Percentiles rank a stretch among this genome's conserved stretches.
These are phyloP conservation scores for Vollenhovia emeryi DNA, from an alignment of 1,140 invertebrate species.

Conservation along the genomic window DNA sequence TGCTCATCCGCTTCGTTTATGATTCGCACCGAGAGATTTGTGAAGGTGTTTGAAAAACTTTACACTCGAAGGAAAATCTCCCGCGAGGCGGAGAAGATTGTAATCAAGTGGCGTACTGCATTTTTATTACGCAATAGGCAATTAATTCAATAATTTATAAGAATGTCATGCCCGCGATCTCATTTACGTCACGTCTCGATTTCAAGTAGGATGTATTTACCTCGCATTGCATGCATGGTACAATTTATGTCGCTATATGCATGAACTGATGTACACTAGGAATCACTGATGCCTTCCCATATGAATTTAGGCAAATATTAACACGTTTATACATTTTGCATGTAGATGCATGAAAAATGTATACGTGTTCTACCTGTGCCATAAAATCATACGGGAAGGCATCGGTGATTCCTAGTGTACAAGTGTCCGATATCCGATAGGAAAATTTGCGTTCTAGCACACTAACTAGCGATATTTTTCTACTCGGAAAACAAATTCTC, in stretches of 20 bases:
- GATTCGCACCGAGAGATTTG: background rate
- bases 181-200: background rate
- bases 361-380: too few relatives aligned
- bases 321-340: too few relatives aligned
- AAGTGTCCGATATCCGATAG: background rate
- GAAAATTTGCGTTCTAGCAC: background rate
- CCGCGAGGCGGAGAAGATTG: background rate
- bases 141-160: background rate
- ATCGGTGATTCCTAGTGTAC: too few relatives aligned
- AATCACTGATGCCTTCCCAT: too few relatives aligned
- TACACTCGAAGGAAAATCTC: background rate
- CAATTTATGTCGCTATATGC: background rate
- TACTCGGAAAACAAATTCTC: background rate
- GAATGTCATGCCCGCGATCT: background rate
- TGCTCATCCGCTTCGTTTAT: background rate
- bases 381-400: too few relatives aligned
- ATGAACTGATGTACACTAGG: too few relatives aligned
- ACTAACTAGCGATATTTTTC: background rate
- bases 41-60: slow-evolving; percentile 19
- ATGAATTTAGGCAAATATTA: too few relatives aligned
- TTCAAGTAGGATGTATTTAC: background rate
- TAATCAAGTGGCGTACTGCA: background rate
- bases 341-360: too few relatives aligned
- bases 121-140: background rate
- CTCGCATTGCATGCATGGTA: background rate